phyloP scores from a whole-genome alignment of 2,113 vertebrate genomes.

The Onychostoma macrolepis region DNA sequence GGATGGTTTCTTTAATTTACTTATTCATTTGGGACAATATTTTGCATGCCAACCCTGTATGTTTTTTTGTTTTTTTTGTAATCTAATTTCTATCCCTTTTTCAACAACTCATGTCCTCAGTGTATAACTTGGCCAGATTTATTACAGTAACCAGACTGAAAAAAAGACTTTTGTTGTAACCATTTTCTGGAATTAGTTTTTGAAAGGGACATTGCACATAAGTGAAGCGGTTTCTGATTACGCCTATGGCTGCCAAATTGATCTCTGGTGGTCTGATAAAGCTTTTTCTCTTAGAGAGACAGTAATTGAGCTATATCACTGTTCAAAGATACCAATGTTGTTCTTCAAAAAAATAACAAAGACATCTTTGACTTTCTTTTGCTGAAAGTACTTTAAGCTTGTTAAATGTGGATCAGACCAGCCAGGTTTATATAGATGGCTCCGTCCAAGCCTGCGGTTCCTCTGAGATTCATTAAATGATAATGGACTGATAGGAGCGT shows the following conservation, averaged over 20 bases:
- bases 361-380: conserved; percentile 29
- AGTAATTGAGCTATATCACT: conserved; percentile 13
- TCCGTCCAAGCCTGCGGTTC: conserved; percentile 15
- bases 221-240: conserved; percentile 4
- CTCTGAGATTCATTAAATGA: conserved; percentile 52
- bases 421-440: conserved; percentile 49
- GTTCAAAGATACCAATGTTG: not conserved
- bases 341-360: conserved; percentile 22
- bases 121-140: not conserved
- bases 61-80: not conserved
- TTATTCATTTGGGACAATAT: not conserved
- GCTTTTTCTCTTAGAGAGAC: not conserved
- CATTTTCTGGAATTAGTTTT: conserved; percentile 20
- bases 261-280: conserved; percentile 23
- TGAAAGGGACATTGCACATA: conserved; percentile 21
- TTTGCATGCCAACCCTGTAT: not conserved
- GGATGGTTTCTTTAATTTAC: not conserved
- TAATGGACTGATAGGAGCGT: conserved; percentile 36
- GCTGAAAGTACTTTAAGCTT: conserved; percentile 34
- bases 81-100: not conserved
- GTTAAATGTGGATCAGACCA: conserved; percentile 25
- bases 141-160: not conserved
- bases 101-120: not conserved
- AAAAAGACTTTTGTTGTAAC: not conserved
- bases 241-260: conserved; percentile 25